Percentiles rank a stretch among this genome's conserved stretches.
phyloP scores from a whole-genome alignment of 2,888 invertebrate genomes.

The Athalia rosae region DNA sequence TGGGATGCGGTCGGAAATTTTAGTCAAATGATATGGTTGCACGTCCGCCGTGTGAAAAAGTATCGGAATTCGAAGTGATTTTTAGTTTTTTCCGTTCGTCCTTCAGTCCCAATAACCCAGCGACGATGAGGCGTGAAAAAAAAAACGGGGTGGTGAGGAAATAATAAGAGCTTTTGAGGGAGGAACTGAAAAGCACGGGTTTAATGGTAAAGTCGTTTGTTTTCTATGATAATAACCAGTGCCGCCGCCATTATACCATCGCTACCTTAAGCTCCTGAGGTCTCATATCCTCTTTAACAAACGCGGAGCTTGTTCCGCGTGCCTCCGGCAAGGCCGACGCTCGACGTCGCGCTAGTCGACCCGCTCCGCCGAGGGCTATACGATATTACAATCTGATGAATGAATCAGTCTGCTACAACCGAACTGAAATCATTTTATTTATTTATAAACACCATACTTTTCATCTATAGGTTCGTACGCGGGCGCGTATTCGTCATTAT shows the following conservation, averaged over 20 bases:
- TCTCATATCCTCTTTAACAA: conserved; percentile 40
- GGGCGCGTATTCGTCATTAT: too few species aligned
- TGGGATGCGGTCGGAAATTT: too few species aligned
- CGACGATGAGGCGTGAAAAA: too few species aligned
- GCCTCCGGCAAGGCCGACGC: conserved; percentile 69
- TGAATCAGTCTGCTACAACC: conserved; percentile 56
- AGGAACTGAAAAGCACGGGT: too few species aligned
- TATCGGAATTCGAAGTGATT: too few species aligned
- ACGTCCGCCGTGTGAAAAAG: too few species aligned
- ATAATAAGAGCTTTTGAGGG: too few species aligned
- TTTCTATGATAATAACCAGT: neutral
- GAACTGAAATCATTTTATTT: neutral
- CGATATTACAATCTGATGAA: conserved; percentile 63
- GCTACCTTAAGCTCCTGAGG: neutral
- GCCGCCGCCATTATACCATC: too few species aligned
- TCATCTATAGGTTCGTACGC: neutral
- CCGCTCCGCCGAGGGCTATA: conserved; percentile 66
- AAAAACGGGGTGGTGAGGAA: too few species aligned
- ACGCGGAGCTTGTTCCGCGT: conserved; percentile 52
- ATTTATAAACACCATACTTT: neutral
- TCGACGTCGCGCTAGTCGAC: conserved; percentile 52
- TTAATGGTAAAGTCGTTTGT: neutral
- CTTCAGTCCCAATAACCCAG: too few species aligned
- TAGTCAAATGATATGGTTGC: too few species aligned
- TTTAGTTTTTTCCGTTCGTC: too few species aligned